Evolutionary conservation across 2,113 vertebrate species (phyloP).

Genomic region (Pycnonotus jocosus): DNA sequence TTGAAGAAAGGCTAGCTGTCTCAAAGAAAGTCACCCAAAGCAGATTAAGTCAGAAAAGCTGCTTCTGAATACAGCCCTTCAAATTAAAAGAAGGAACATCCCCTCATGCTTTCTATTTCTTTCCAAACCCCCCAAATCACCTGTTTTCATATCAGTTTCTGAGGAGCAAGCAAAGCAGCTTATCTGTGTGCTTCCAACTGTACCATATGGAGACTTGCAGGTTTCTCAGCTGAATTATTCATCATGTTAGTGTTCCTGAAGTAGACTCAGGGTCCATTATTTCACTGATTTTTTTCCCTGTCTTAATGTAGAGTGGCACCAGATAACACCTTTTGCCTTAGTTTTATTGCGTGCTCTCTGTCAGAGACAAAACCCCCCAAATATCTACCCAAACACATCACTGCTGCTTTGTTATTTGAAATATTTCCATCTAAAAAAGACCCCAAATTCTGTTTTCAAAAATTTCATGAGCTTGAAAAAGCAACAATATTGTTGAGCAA

Average conservation of each 20-base stretch:
- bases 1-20: neutral
- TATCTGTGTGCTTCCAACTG: neutral
- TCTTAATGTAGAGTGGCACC: neutral
- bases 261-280: neutral
- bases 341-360: neutral
- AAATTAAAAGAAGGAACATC: neutral
- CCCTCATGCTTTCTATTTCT: neutral
- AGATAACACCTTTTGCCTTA: neutral
- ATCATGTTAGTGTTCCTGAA: neutral
- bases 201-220: neutral
- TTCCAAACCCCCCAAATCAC: neutral
- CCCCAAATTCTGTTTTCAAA: neutral
- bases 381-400: neutral
- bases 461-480: neutral
- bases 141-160: neutral
- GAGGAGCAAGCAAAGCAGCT: neutral
- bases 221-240: constrained; percentile 26
- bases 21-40: neutral
- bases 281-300: neutral
- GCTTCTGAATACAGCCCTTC: neutral
- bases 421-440: neutral
- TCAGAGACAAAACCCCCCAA: neutral
- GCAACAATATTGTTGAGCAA: neutral
- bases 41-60: neutral
- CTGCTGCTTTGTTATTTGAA: neutral